Evolutionary conservation across 2,113 vertebrate genomes (phyloP).

Genomic region (Zootoca vivipara): DNA sequence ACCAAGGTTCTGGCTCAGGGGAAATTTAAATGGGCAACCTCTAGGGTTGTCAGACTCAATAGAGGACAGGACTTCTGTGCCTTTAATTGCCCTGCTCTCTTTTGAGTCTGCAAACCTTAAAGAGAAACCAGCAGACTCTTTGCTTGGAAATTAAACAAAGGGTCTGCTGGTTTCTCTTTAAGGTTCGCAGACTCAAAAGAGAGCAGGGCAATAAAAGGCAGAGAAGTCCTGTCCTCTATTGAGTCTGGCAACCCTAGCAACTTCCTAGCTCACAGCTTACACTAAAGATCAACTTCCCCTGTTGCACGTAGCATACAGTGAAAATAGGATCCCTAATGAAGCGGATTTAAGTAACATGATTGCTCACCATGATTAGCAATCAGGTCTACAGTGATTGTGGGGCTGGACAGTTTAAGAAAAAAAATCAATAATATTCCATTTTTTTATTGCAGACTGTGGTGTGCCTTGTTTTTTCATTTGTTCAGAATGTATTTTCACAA

Average conservation of each 20-base stretch:
- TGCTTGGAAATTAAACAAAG: too few relatives aligned
- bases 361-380: conserved; percentile 51
- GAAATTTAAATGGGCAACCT: background rate
- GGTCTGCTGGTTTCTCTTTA: too few relatives aligned
- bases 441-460: conserved; percentile 47
- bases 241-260: too few relatives aligned
- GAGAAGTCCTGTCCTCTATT: too few relatives aligned
- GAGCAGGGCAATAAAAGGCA: too few relatives aligned
- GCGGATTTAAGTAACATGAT: background rate
- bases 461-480: background rate
- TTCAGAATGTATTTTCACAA: conserved; percentile 41
- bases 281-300: background rate
- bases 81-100: too few relatives aligned
- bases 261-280: background rate
- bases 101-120: too few relatives aligned
- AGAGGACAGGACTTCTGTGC: too few relatives aligned
- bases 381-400: conserved; percentile 31
- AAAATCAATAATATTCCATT: conserved; percentile 44
- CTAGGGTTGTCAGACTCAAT: too few relatives aligned
- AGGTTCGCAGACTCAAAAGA: too few relatives aligned
- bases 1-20: background rate
- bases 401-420: background rate
- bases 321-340: background rate
- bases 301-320: background rate
- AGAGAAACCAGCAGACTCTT: too few relatives aligned